Percentiles rank a stretch among this genome's conserved stretches.
Evolutionary conservation across 1,140 invertebrate species (phyloP).

Genomic region (Drosophila nikananu): DNA sequence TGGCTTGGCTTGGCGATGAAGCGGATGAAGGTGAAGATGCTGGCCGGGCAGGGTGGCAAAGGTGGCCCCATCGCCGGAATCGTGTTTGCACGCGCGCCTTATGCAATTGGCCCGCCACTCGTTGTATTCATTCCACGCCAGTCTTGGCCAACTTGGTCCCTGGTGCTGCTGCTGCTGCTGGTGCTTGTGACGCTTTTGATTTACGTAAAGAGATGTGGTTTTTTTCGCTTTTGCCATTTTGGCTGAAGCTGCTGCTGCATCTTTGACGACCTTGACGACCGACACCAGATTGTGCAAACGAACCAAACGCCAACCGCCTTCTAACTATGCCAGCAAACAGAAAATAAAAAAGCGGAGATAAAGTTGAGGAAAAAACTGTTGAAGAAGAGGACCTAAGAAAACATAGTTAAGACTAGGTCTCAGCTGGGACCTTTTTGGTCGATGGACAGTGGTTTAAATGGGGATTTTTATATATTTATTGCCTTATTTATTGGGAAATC

Average conservation of each 20-base stretch:
- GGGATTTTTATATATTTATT: no score
- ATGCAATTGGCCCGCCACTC: slow-evolving; percentile 33
- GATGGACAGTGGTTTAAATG: slow-evolving; percentile 2
- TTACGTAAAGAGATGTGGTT: slow-evolving; percentile 34
- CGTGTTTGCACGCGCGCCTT: slow-evolving; percentile 53
- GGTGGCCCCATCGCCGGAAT: slow-evolving; percentile 29
- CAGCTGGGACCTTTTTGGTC: slow-evolving; percentile 34
- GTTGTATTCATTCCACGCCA: slow-evolving; percentile 36
- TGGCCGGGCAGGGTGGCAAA: slow-evolving; percentile 21
- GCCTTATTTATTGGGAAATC: no score
- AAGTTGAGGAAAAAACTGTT: slow-evolving; percentile 39
- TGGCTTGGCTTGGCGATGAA: background rate
- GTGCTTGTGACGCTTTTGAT: slow-evolving; percentile 34
- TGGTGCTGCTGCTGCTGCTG: slow-evolving; percentile 13
- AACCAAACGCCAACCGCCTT: slow-evolving; percentile 40
- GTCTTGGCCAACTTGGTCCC: slow-evolving; percentile 42
- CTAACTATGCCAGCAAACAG: slow-evolving; percentile 34
- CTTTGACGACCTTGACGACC: slow-evolving; percentile 54
- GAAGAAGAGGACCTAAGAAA: slow-evolving; percentile 18
- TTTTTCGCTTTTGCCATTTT: slow-evolving; percentile 40
- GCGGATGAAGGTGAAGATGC: slow-evolving; percentile 21
- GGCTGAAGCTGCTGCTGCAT: slow-evolving; percentile 23
- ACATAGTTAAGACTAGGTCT: slow-evolving; percentile 25
- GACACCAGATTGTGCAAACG: slow-evolving; percentile 46
- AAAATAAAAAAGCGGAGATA: slow-evolving; percentile 27